These are phyloP conservation scores for Penelope pileata DNA, from an alignment of 2,113 vertebrate species.

Conservation along the genomic window DNA sequence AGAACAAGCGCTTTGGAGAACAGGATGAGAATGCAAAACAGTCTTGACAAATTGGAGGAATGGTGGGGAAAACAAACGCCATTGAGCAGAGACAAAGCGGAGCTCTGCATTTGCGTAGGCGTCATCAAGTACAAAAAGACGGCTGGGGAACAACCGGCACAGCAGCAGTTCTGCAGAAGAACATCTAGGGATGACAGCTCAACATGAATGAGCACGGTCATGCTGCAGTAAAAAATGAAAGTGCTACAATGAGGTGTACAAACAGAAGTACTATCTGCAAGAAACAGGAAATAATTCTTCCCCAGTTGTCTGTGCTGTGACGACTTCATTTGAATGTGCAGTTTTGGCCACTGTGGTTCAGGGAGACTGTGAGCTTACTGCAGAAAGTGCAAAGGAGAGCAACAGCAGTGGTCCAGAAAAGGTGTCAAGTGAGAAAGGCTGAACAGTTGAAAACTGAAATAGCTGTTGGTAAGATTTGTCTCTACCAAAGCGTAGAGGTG, in stretches of 20 bases:
- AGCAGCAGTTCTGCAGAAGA: neutral
- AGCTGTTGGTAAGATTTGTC: neutral
- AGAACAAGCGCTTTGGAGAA: conserved; percentile 39
- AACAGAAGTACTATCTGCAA: conserved; percentile 19
- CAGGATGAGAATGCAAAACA: conserved; percentile 43
- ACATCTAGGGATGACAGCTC: neutral
- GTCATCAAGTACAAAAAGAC: neutral
- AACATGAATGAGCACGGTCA: neutral
- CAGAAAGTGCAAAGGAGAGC: neutral
- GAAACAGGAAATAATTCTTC: conserved; percentile 41
- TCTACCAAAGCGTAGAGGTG: neutral
- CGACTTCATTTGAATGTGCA: neutral
- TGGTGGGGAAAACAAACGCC: neutral
- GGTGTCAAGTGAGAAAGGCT: accelerated
- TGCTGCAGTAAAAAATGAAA: conserved; percentile 50
- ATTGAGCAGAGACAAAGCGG: neutral
- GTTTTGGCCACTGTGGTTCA: neutral
- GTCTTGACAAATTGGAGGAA: conserved; percentile 4
- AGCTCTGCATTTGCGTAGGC: neutral
- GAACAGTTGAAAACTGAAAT: neutral
- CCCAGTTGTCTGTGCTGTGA: conserved; percentile 7
- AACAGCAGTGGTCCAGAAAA: neutral
- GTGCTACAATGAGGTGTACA: neutral
- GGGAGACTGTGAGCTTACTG: neutral
- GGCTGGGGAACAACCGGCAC: neutral